Percentiles rank a stretch among this genome's conserved stretches.
Conservation (phyloP, 2,113 vertebrate genomes). For the Sisor rabdophorus region DNA sequence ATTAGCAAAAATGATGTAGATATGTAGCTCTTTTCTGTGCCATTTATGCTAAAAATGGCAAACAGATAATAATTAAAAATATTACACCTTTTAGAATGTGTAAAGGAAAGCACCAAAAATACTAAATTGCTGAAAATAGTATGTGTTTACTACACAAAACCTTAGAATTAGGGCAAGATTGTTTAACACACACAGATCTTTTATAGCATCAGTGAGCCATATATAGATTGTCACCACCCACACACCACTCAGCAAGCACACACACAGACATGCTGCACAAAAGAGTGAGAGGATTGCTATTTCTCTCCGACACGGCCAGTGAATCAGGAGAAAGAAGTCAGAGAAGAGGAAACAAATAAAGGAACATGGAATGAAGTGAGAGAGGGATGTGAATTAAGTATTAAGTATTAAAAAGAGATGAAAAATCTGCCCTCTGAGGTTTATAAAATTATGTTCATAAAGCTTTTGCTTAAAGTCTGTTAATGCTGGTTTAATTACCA, state of each 20-base stretch:
- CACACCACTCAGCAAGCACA: constrained; percentile 57
- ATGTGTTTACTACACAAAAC: constrained; percentile 9
- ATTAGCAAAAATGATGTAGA: not conserved
- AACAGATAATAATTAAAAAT: not conserved
- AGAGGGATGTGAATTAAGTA: constrained; percentile 31
- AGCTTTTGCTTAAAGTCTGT: not conserved
- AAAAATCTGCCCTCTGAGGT: constrained; percentile 11
- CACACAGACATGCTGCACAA: constrained; percentile 44
- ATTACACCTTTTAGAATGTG: not conserved
- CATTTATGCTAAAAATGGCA: not conserved
- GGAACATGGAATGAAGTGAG: constrained; percentile 22
- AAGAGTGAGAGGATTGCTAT: constrained; percentile 48
- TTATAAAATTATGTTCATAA: constrained; percentile 8
- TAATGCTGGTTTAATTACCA: not conserved
- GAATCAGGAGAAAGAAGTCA: constrained; percentile 47
- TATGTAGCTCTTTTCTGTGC: not conserved
- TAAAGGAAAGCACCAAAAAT: not conserved
- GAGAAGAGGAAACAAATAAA: constrained; percentile 19
- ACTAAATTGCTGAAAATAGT: not conserved
- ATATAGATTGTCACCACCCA: constrained; percentile 57
- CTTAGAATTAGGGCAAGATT: constrained; percentile 4
- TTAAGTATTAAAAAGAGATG: constrained; percentile 19
- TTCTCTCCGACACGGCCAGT: constrained; percentile 46
- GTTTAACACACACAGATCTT: constrained; percentile 42
- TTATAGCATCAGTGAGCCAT: constrained; percentile 42